phyloP scores from a whole-genome alignment of 2,888 invertebrate genomes.

The Microplitis deprimator region DNA sequence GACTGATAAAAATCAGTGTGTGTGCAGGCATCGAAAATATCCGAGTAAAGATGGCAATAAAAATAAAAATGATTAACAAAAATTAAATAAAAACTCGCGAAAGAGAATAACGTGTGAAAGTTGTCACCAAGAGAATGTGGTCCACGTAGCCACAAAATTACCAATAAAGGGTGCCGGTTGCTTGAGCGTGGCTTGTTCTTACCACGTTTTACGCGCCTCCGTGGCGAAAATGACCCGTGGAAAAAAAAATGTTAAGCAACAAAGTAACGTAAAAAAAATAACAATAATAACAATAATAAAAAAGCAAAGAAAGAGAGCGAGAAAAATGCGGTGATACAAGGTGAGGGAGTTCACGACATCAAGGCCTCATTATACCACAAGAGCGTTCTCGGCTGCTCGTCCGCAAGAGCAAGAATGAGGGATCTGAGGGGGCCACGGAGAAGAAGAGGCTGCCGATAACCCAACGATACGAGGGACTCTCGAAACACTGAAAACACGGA shows the following conservation, averaged over 20 bases:
- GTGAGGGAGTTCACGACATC: conserved; percentile 63
- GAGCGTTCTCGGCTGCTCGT: conserved; percentile 13
- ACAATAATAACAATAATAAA: conserved; percentile 18
- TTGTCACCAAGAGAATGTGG: conserved; percentile 34
- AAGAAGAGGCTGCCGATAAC: conserved; percentile 61
- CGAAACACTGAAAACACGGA: conserved; percentile 68
- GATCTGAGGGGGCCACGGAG: conserved; percentile 39
- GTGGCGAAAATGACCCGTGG: conserved; percentile 35
- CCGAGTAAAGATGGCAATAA: background rate
- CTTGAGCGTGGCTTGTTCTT: conserved; percentile 16
- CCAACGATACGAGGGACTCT: conserved; percentile 63
- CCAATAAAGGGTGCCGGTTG: conserved; percentile 43
- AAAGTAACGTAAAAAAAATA: background rate
- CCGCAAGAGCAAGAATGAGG: conserved; percentile 32
- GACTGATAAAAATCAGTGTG: conserved; percentile 44
- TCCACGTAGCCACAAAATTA: conserved; percentile 42
- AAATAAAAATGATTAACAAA: conserved; percentile 9
- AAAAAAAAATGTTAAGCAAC: conserved; percentile 21
- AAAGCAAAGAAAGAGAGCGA: conserved; percentile 30
- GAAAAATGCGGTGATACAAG: conserved; percentile 54
- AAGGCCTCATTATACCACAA: conserved; percentile 64
- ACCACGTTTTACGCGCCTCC: conserved; percentile 31
- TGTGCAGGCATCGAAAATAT: conserved; percentile 2
- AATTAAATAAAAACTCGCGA: background rate
- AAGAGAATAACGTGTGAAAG: conserved; percentile 34